Evolutionary conservation across 35 echinoderm and acorn worm species (phyloP).

Genomic region (Heliocidaris erythrogramma): DNA sequence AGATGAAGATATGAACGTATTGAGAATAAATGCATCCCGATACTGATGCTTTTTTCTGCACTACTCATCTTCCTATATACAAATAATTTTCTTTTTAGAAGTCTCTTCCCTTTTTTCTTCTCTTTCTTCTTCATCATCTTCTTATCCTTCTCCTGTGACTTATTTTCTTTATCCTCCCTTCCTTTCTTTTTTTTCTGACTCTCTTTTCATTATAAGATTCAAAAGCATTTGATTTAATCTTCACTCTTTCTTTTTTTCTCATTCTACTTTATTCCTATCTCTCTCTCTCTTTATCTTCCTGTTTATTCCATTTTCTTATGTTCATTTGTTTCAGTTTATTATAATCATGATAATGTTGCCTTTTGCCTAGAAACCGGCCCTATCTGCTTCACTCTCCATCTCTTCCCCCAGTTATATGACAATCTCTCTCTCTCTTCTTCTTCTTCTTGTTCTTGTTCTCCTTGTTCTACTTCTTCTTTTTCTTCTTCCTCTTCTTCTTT

Average conservation of each 20-base stretch:
- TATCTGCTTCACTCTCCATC: no score
- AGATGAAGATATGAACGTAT: not conserved
- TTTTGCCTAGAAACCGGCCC: no score
- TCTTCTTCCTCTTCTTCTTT: not conserved
- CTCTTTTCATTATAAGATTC: no score
- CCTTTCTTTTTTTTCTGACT: no score
- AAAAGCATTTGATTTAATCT: no score
- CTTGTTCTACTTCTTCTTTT: not conserved
- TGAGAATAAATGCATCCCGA: not conserved
- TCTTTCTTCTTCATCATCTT: not conserved
- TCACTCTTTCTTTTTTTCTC: no score
- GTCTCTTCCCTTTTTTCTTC: not conserved
- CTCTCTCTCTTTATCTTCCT: not conserved
- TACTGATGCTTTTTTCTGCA: no score
- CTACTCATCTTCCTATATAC: no score
- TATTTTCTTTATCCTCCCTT: no score
- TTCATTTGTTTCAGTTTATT: not conserved
- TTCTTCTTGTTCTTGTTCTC: not conserved
- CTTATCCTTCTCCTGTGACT: no score
- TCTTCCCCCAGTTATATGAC: not conserved
- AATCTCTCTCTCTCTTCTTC: not conserved
- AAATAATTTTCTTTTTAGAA: not conserved
- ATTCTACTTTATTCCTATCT: not conserved
- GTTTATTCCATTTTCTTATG: no score
- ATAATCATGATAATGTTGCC: no score